Percentiles rank a stretch among this genome's conserved stretches.
phyloP scores from a whole-genome alignment of 2,113 vertebrate genomes.

The Sylvicapra grimmia region DNA sequence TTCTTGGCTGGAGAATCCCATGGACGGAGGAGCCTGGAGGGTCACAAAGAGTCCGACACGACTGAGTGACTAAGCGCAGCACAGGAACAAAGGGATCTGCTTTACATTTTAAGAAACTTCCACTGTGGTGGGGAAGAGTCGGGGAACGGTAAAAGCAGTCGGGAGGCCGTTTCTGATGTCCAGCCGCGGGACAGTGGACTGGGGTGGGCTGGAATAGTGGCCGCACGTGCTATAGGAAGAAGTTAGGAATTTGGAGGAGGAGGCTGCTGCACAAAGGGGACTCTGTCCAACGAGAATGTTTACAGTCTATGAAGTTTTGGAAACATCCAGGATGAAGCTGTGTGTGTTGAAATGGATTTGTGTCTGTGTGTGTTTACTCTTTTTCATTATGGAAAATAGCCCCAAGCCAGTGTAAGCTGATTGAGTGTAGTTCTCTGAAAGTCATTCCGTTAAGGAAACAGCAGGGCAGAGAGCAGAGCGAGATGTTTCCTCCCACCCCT shows the following conservation, averaged over 20 bases:
- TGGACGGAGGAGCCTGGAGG: background rate
- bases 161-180: background rate
- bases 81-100: background rate
- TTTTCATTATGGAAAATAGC: background rate
- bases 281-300: background rate
- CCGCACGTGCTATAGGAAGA: background rate
- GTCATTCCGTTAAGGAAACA: background rate
- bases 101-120: background rate
- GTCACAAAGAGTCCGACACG: background rate
- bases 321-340: background rate
- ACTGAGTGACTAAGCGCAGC: background rate
- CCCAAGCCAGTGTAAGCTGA: background rate
- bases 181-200: accelerated
- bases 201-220: background rate
- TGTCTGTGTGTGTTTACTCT: background rate
- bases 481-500: constrained; percentile 30
- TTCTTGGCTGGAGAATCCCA: background rate
- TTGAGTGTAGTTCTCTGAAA: background rate
- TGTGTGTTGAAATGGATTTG: background rate
- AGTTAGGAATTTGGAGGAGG: background rate
- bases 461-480: background rate
- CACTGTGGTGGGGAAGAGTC: background rate
- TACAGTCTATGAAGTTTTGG: background rate
- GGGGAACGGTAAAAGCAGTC: background rate
- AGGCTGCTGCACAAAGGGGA: background rate